phyloP scores from a whole-genome alignment of 2,113 vertebrate species.

The Hemiscyllium ocellatum region DNA sequence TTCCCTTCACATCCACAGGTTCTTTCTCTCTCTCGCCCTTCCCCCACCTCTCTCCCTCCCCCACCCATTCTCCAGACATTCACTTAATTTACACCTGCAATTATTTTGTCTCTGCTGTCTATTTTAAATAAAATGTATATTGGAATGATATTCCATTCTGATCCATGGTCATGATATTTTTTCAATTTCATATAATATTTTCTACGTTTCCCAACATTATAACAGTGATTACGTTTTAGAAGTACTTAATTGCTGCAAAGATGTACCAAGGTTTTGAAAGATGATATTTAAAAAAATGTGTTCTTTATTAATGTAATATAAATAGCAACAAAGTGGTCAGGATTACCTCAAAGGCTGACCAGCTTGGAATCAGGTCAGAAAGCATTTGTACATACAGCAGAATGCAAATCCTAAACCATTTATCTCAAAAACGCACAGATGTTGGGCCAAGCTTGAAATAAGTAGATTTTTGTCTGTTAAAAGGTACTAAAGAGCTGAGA shows the following conservation, averaged over 20 bases:
- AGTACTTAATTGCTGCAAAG: background rate
- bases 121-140: too few relatives aligned
- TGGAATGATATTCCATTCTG: too few relatives aligned
- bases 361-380: background rate
- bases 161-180: too few relatives aligned
- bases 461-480: background rate
- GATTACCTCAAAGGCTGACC: background rate
- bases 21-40: too few relatives aligned
- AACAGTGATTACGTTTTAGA: background rate
- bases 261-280: background rate
- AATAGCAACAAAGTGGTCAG: background rate
- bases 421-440: background rate
- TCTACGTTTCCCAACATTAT: background rate
- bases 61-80: too few relatives aligned
- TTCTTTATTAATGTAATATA: background rate
- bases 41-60: too few relatives aligned
- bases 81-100: too few relatives aligned
- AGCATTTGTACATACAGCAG: background rate
- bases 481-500: background rate
- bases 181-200: background rate
- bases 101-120: too few relatives aligned
- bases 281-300: background rate
- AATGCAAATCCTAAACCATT: background rate
- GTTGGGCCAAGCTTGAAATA: background rate
- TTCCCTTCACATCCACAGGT: too few relatives aligned